Evolutionary conservation across 2,113 vertebrate genomes (phyloP).

Genomic region (Colius striatus): DNA sequence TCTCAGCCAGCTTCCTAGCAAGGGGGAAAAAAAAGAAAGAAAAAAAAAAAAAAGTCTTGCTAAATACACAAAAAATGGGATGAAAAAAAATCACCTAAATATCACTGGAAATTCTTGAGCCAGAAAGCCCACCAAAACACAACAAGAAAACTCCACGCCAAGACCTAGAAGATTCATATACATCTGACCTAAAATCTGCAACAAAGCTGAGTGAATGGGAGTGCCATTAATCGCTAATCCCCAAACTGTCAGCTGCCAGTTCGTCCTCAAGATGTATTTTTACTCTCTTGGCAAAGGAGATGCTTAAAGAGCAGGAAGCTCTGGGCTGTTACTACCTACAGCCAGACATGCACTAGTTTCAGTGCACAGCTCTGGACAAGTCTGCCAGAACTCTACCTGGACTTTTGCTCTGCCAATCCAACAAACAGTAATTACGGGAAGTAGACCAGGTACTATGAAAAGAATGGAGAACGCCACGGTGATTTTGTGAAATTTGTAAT

Average conservation of each 20-base stretch:
- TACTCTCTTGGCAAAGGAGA: background rate
- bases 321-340: background rate
- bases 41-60: background rate
- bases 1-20: background rate
- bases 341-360: background rate
- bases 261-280: rapidly evolving
- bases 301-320: background rate
- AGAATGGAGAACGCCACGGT: background rate
- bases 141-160: background rate
- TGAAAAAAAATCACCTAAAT: background rate
- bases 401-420: background rate
- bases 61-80: background rate
- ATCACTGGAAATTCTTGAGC: background rate
- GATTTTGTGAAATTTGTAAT: rapidly evolving
- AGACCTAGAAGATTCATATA: background rate
- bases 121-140: background rate
- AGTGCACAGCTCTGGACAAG: background rate
- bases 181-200: background rate
- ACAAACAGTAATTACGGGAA: background rate
- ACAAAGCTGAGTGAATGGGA: background rate
- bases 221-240: rapidly evolving
- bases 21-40: background rate
- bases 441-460: rapidly evolving
- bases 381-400: background rate
- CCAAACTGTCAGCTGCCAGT: rapidly evolving